These are phyloP conservation scores for Strix aluco DNA, from an alignment of 2,113 vertebrate genomes.

Conservation along the genomic window DNA sequence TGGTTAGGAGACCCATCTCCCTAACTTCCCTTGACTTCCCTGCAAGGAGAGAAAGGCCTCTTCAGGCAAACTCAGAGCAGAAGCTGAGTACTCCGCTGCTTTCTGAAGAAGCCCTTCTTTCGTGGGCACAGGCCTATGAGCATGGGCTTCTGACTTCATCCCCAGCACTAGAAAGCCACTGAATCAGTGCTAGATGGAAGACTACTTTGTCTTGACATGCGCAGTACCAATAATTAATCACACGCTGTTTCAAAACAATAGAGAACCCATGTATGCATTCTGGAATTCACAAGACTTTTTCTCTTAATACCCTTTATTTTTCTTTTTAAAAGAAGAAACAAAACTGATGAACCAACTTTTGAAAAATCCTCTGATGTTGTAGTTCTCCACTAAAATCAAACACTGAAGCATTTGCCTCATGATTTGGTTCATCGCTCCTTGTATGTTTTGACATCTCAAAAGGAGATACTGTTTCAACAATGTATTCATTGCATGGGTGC, in stretches of 20 bases:
- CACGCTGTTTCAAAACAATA: background rate
- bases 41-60: background rate
- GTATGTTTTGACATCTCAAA: background rate
- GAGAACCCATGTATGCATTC: background rate
- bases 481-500: background rate
- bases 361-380: background rate
- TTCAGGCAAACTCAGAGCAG: background rate
- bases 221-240: background rate
- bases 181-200: background rate
- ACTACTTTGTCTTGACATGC: background rate
- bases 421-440: background rate
- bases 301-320: background rate
- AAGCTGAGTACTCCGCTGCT: background rate
- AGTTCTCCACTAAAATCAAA: background rate
- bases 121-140: rapidly evolving
- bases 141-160: background rate
- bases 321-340: background rate
- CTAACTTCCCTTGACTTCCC: background rate
- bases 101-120: background rate
- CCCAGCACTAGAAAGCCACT: background rate
- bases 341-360: background rate
- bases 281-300: background rate
- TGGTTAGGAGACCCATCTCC: background rate
- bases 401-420: background rate
- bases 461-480: background rate